Evolutionary conservation across 2,888 invertebrate species (phyloP).

Genomic region (Cerastis rubricosa): DNA sequence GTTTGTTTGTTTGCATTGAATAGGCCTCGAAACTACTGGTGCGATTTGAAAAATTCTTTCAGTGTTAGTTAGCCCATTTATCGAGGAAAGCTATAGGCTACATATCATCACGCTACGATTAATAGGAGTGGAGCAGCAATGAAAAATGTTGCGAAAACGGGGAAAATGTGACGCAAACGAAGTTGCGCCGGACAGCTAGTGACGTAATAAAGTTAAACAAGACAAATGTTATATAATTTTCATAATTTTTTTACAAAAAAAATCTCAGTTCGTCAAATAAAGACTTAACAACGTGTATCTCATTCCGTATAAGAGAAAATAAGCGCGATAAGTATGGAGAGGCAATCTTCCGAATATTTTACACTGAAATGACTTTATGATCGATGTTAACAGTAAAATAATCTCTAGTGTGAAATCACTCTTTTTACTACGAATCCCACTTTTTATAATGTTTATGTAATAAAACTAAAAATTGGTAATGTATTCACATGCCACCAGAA

Average conservation of each 20-base stretch:
- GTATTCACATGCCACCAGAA: slow-evolving; percentile 4
- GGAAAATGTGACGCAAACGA: too few relatives aligned
- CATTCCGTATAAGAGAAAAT: slow-evolving; percentile 46
- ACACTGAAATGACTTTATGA: slow-evolving; percentile 67
- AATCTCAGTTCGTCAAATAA: slow-evolving; percentile 10
- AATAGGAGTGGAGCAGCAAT: too few relatives aligned
- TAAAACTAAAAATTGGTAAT: slow-evolving; percentile 37
- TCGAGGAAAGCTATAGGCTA: too few relatives aligned
- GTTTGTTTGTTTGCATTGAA: too few relatives aligned
- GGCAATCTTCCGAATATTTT: slow-evolving; percentile 60
- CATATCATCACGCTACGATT: too few relatives aligned
- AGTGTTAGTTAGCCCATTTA: too few relatives aligned
- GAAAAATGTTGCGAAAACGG: too few relatives aligned
- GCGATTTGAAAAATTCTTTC: too few relatives aligned
- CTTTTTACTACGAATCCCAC: slow-evolving; percentile 27
- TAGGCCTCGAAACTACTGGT: too few relatives aligned
- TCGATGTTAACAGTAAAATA: slow-evolving; percentile 65
- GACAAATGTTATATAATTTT: background rate
- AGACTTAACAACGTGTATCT: slow-evolving; percentile 39
- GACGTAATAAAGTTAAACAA: background rate
- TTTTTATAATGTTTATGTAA: slow-evolving; percentile 39
- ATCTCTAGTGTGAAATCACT: slow-evolving; percentile 44
- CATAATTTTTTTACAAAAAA: background rate
- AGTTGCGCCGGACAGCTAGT: too few relatives aligned
- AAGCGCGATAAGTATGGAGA: slow-evolving; percentile 37